Conservation (phyloP, 2,888 invertebrate genomes). For the Acronicta leporina region DNA sequence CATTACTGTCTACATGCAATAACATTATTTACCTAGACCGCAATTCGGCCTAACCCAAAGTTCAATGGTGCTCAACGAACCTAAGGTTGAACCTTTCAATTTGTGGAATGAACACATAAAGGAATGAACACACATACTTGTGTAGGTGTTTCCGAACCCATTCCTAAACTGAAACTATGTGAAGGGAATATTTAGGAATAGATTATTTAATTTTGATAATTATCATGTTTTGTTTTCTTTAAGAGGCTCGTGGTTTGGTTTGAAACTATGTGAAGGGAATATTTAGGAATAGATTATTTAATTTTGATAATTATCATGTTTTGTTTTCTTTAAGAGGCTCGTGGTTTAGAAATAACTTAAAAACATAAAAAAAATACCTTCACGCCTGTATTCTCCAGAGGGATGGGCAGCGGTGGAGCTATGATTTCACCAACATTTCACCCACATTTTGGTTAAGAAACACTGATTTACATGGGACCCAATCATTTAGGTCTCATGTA, state of each 20-base stretch:
- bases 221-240: too few relatives aligned
- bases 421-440: too few relatives aligned
- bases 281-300: background rate
- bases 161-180: constrained; percentile 3
- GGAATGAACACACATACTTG: constrained; percentile 4
- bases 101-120: constrained; percentile 18
- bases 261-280: background rate
- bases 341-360: too few relatives aligned
- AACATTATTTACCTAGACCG: constrained; percentile 25
- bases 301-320: background rate
- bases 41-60: constrained; percentile 23
- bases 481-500: too few relatives aligned
- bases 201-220: background rate
- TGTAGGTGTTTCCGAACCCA: background rate
- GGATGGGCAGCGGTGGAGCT: too few relatives aligned
- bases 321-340: too few relatives aligned
- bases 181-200: background rate
- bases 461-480: too few relatives aligned
- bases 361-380: too few relatives aligned
- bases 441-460: too few relatives aligned
- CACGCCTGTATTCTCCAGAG: too few relatives aligned
- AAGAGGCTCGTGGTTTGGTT: too few relatives aligned
- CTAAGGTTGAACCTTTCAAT: constrained; percentile 16
- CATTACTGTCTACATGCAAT: constrained; percentile 2
- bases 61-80: constrained; percentile 29